Evolutionary conservation across 2,113 vertebrate genomes (phyloP).

Genomic region (Atrichornis clamosus): DNA sequence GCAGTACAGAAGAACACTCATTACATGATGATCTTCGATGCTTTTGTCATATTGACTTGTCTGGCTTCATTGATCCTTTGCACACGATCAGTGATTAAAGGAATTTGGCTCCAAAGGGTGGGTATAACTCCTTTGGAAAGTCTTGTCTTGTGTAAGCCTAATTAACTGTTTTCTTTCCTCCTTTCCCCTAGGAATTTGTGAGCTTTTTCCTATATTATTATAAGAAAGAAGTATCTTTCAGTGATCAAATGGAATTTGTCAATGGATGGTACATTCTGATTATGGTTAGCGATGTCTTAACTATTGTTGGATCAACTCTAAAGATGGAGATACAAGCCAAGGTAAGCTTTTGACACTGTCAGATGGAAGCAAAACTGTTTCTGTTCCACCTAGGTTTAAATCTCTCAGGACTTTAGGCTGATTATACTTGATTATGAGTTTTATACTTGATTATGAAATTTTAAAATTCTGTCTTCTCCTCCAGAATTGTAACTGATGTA

Average conservation of each 20-base stretch:
- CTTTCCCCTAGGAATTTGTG: conserved; percentile 83
- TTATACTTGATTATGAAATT: not conserved
- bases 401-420: not conserved
- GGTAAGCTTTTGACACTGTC: conserved; percentile 62
- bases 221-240: conserved; percentile 80
- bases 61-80: conserved; percentile 86
- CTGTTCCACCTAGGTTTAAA: not conserved
- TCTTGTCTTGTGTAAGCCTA: not conserved
- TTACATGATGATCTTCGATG: conserved; percentile 85
- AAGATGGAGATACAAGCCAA: conserved; percentile 97
- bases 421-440: not conserved
- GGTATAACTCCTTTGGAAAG: conserved; percentile 36
- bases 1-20: conserved; percentile 86
- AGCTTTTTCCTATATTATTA: conserved; percentile 78
- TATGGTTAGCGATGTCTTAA: conserved; percentile 85
- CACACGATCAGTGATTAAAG: conserved; percentile 81
- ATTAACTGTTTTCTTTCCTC: not conserved
- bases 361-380: not conserved
- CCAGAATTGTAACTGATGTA: not conserved
- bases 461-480: not conserved
- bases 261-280: conserved; percentile 95
- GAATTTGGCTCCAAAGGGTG: conserved; percentile 87
- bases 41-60: conserved; percentile 85
- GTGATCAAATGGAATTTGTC: conserved; percentile 91
- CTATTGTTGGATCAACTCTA: conserved; percentile 84